Evolutionary conservation across 2,797 vertebrate genomes (phyloP).

Genomic region (Iguana delicatissima): DNA sequence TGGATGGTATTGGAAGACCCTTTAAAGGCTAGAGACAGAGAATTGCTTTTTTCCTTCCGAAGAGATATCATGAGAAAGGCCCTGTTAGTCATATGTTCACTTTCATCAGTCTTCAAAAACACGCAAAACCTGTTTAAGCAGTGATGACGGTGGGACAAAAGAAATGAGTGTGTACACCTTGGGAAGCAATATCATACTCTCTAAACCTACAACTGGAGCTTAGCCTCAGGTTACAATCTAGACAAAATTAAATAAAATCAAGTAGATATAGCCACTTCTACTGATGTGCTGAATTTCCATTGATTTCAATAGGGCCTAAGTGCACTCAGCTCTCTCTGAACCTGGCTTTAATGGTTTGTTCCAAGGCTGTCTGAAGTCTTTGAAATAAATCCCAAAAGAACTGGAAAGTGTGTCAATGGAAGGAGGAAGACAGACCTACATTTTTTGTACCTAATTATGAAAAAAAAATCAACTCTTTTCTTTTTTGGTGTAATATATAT

Average conservation of each 20-base stretch:
- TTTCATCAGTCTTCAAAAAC: conserved; percentile 12
- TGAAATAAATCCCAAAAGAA: conserved; percentile 15
- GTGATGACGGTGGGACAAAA: not conserved
- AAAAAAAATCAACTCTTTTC: not conserved
- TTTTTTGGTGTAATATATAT: not conserved
- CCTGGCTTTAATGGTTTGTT: conserved; percentile 15
- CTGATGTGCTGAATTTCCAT: conserved; percentile 24
- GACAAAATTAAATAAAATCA: conserved; percentile 35
- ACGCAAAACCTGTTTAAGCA: not conserved
- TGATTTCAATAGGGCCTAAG: conserved; percentile 28
- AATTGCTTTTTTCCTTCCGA: not conserved
- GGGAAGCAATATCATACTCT: conserved; percentile 7
- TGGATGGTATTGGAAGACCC: not conserved
- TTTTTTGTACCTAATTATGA: conserved; percentile 1
- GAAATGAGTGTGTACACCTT: not conserved
- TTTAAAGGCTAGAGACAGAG: not conserved
- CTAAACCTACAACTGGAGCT: not conserved
- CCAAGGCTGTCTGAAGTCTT: not conserved
- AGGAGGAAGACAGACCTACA: not conserved
- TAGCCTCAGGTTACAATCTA: conserved; percentile 15
- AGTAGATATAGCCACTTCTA: conserved; percentile 25
- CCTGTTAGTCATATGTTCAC: not conserved
- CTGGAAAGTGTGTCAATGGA: not conserved
- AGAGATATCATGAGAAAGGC: not conserved
- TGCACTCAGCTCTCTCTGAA: conserved; percentile 18